Conservation (phyloP, 2,888 invertebrate genomes). For the Rhagium mordax region DNA sequence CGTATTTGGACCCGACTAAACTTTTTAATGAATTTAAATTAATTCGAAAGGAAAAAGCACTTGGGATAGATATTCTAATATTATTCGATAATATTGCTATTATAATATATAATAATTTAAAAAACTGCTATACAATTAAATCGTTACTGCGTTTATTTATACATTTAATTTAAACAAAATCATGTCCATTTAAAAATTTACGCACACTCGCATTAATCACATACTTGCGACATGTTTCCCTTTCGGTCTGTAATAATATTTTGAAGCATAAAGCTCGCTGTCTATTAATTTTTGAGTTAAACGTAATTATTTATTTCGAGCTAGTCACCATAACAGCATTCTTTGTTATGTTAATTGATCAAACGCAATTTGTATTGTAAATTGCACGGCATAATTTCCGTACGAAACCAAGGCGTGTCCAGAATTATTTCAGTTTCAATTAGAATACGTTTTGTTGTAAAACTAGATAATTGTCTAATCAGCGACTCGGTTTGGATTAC, state of each 20-base stretch:
- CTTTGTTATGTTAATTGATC: slow-evolving; percentile 8
- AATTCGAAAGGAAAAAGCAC: neutral
- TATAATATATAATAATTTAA: neutral
- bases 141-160: no score
- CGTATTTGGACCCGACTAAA: neutral
- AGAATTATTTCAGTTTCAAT: slow-evolving; percentile 40
- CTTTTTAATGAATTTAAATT: neutral
- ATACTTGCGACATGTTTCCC: no score
- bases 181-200: no score
- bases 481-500: neutral
- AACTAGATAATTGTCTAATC: slow-evolving; percentile 36
- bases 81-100: neutral
- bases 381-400: slow-evolving; percentile 10
- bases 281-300: neutral
- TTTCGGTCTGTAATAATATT: neutral
- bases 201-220: no score
- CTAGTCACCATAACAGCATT: neutral
- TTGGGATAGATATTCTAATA: neutral
- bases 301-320: neutral
- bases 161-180: no score
- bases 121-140: no score
- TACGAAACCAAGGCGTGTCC: slow-evolving; percentile 24
- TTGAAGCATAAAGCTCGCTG: no score
- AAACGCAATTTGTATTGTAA: slow-evolving; percentile 14
- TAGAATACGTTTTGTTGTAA: slow-evolving; percentile 36